phyloP scores from a whole-genome alignment of 2,797 vertebrate genomes.

The Cryptoprocta ferox region DNA sequence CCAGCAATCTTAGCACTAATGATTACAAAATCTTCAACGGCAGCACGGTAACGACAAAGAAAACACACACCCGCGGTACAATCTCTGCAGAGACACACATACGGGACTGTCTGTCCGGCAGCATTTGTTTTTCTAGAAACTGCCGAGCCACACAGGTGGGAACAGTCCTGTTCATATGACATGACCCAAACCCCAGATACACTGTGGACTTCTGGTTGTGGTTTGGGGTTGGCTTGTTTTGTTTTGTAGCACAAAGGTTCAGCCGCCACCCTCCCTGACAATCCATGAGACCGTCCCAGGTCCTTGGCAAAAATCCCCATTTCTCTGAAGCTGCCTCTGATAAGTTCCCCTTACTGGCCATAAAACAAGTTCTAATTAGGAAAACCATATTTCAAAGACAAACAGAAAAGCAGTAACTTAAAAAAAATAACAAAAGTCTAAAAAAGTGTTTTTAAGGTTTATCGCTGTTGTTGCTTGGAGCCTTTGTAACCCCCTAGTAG shows the following conservation, averaged over 20 bases:
- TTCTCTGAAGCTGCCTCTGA: background rate
- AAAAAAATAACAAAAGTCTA: background rate
- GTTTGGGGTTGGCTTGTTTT: background rate
- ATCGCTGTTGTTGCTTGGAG: background rate
- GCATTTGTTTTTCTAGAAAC: background rate
- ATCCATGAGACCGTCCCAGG: background rate
- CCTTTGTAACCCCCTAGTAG: background rate
- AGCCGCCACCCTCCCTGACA: background rate
- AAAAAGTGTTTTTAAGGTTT: background rate
- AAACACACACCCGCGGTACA: too few relatives aligned
- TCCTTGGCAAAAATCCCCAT: background rate
- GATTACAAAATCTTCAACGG: background rate
- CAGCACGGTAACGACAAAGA: background rate
- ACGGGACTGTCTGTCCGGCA: background rate
- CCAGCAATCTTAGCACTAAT: background rate
- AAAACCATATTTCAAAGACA: slow-evolving; percentile 12
- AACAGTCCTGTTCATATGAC: too few relatives aligned
- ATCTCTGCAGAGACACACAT: background rate
- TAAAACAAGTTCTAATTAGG: background rate
- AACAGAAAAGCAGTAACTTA: background rate
- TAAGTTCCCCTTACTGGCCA: background rate
- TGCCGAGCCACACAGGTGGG: background rate
- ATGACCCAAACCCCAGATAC: background rate
- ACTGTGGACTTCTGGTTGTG: background rate
- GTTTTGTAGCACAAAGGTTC: background rate